Base-by-base conservation (phyloP, 2,113 vertebrate species). In the Sinocyclocheilus maitianheensis region DNA sequence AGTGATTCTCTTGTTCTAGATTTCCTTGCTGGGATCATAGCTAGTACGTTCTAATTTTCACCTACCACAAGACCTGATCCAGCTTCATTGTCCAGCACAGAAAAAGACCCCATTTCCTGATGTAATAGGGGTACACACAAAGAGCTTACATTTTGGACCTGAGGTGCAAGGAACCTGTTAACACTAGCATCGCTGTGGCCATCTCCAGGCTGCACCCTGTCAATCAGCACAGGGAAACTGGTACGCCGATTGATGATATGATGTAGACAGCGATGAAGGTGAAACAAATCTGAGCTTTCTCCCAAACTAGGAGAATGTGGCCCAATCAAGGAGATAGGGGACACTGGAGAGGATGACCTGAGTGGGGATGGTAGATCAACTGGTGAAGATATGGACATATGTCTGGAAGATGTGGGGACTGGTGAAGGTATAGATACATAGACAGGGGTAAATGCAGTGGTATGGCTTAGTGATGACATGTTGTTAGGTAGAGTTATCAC, bases 251-350 rank as follows among this genome's bases (percentile, higher is more conserved):
- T 86, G 87, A 94, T 88, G 53, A 92, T 90, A 71, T 91, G 89
- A 62, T 93, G 91, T 55, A 95, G 91, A 88, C 91, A 92, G 81
- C 91, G 91, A 81, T 81, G 84, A 20, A 95, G 94, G 20, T 92
- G 88, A 81, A 82, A 88, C 65, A 96, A 90, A 85, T 94, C 92
- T 82, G 88, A 86, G 85, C 80, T 84, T 80, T 89, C 91, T 81
- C 84, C 34, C 20, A 85, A 75, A 86, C 69, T 78, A 76, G 40
- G 58, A 30, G 87, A 83, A 43, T 24, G 10, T 58, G 40, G 5
- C 5, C 81, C 20, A 69, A 67, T 46, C 30, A 34, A 34, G 30
- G 30, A 34, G 84, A 62, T 75, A 53, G 85, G 48, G 18, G 86
- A 65, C 14, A 84, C 24, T 85, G 78, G 34, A 83, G 65, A 40